phyloP scores from a whole-genome alignment of 1,140 invertebrate species.

The Ostrea edulis region DNA sequence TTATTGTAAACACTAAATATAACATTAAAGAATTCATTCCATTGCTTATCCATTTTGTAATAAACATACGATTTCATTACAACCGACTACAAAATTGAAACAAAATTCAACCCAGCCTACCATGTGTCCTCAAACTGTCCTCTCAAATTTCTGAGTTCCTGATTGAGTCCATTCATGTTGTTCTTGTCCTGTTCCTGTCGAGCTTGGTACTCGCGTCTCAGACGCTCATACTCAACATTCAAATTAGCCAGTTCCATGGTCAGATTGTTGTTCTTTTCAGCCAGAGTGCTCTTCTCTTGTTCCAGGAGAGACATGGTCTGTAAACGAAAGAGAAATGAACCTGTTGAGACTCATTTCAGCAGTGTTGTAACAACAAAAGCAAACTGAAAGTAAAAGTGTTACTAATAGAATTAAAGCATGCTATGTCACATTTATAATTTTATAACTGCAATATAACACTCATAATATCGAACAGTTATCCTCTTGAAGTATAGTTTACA shows the following conservation, averaged over 20 bases:
- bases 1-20: background rate
- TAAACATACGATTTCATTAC: background rate
- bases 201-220: slow-evolving; percentile 74
- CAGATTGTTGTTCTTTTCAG: slow-evolving; percentile 74
- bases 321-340: slow-evolving; percentile 40
- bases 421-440: background rate
- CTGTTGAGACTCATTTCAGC: background rate
- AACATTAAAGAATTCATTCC: background rate
- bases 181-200: slow-evolving; percentile 76
- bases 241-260: slow-evolving; percentile 69
- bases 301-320: slow-evolving; percentile 76
- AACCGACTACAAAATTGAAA: background rate
- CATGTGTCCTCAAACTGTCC: slow-evolving; percentile 78
- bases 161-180: slow-evolving; percentile 73
- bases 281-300: slow-evolving; percentile 78
- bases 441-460: slow-evolving; percentile 14
- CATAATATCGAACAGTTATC: background rate
- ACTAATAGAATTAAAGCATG: background rate
- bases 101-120: slow-evolving; percentile 62
- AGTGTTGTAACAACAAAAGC: background rate
- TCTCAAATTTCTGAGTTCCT: slow-evolving; percentile 77
- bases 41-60: background rate
- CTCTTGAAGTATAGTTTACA: background rate
- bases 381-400: background rate
- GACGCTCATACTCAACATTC: slow-evolving; percentile 74